These are phyloP conservation scores for Cacoxenus indagator DNA, from an alignment of 2,888 invertebrate genomes.

Conservation along the genomic window DNA sequence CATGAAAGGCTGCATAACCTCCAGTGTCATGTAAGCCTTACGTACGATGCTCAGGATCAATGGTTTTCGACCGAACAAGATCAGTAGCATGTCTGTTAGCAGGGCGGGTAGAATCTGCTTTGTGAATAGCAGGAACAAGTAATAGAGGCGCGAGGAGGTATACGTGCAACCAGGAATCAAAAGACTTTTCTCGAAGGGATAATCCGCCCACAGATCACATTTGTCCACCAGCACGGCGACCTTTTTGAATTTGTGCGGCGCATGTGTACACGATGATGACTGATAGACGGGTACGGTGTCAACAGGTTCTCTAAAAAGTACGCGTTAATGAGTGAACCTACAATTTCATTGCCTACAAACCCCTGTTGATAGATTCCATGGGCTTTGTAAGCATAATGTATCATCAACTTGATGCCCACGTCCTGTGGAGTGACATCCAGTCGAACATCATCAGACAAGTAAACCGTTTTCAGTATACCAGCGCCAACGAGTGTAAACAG, in stretches of 20 bases:
- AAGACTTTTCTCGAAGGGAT: constrained; percentile 45
- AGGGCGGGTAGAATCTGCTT: constrained; percentile 56
- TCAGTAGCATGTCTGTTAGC: constrained; percentile 45
- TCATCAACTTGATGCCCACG: constrained; percentile 48
- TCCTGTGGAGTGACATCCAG: constrained; percentile 60
- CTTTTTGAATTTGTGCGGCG: constrained; percentile 42
- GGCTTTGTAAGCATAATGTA: constrained; percentile 42
- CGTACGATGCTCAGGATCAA: constrained; percentile 50
- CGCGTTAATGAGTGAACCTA: constrained; percentile 19
- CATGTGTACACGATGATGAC: constrained; percentile 45
- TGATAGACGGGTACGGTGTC: constrained; percentile 42
- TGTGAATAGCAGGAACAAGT: constrained; percentile 44
- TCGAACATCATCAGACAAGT: constrained; percentile 30
- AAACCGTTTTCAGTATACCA: constrained; percentile 55
- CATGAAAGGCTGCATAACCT: constrained; percentile 57
- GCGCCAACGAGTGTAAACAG: constrained; percentile 52
- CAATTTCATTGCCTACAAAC: constrained; percentile 35
- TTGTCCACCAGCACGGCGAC: constrained; percentile 43
- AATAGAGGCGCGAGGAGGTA: constrained; percentile 44
- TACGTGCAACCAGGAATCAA: constrained; percentile 47
- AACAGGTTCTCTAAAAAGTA: constrained; percentile 9
- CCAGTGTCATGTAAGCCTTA: constrained; percentile 41
- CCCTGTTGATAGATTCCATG: constrained; percentile 38
- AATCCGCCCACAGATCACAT: constrained; percentile 37
- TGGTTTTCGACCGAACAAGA: constrained; percentile 46